phyloP scores from a whole-genome alignment of 2,888 invertebrate species.

The Elmis aenea region DNA sequence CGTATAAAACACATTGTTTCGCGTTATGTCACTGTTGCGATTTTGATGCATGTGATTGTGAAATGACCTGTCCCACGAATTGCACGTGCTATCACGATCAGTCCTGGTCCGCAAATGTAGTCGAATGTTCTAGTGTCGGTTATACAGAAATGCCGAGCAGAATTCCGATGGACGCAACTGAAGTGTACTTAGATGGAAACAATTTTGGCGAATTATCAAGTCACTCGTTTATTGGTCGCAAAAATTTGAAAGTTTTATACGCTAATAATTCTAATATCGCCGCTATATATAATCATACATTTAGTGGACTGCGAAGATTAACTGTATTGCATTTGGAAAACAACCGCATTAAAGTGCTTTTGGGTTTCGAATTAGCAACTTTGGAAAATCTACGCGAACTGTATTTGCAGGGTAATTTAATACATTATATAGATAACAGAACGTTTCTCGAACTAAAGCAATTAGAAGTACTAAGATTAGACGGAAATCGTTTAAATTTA shows the following conservation, averaged over 20 bases:
- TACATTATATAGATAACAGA: slow-evolving; percentile 76
- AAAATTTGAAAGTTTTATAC: slow-evolving; percentile 80
- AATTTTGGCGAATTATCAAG: slow-evolving; percentile 80
- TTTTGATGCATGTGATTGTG: slow-evolving; percentile 95
- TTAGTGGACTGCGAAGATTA: slow-evolving; percentile 78
- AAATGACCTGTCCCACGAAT: slow-evolving; percentile 91
- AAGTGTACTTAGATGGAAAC: slow-evolving; percentile 90
- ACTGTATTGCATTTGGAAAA: slow-evolving; percentile 80
- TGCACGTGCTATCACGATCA: slow-evolving; percentile 95
- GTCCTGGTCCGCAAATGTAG: slow-evolving; percentile 88
- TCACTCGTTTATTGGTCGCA: slow-evolving; percentile 87
- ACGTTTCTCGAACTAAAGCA: slow-evolving; percentile 77
- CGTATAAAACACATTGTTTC: slow-evolving; percentile 90
- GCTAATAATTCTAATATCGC: slow-evolving; percentile 86
- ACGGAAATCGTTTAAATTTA: slow-evolving; percentile 75
- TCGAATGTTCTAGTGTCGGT: slow-evolving; percentile 79
- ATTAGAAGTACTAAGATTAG: slow-evolving; percentile 77
- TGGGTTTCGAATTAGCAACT: slow-evolving; percentile 78
- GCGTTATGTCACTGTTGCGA: slow-evolving; percentile 94
- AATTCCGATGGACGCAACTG: slow-evolving; percentile 93
- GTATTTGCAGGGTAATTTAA: slow-evolving; percentile 81
- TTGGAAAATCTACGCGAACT: slow-evolving; percentile 79
- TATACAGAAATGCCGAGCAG: slow-evolving; percentile 79
- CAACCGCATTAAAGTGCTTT: slow-evolving; percentile 72
- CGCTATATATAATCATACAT: slow-evolving; percentile 82